phyloP scores from a whole-genome alignment of 2,113 vertebrate genomes.

The Pseudorectes ferrugineus region DNA sequence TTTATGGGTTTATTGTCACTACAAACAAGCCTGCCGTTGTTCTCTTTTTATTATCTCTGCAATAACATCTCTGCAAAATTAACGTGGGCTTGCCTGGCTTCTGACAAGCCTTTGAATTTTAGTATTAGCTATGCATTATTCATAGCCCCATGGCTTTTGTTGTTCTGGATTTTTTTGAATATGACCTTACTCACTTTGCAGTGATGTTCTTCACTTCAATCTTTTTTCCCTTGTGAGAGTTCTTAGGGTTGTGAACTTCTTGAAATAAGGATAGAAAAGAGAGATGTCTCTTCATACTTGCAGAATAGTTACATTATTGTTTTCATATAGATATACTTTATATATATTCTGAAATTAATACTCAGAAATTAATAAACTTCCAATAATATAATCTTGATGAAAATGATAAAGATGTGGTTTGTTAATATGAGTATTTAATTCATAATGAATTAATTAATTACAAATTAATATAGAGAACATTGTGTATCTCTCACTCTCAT shows the following conservation, averaged over 20 bases:
- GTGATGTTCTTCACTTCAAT: neutral
- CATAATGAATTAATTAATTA: rapidly evolving
- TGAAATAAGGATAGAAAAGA: neutral
- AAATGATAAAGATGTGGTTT: neutral
- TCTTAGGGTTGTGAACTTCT: neutral
- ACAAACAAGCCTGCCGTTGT: neutral
- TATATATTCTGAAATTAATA: neutral
- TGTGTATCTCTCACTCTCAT: neutral
- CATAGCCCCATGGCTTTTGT: neutral
- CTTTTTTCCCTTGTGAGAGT: neutral
- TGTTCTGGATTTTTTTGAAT: neutral
- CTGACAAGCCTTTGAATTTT: constrained; percentile 1
- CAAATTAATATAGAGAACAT: neutral
- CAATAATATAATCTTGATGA: no score
- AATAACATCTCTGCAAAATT: neutral
- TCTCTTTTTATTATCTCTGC: neutral
- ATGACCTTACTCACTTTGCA: neutral
- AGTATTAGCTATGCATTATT: neutral
- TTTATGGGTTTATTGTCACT: neutral
- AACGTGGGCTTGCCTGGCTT: neutral
- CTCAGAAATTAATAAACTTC: rapidly evolving
- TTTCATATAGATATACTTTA: neutral
- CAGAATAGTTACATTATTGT: neutral
- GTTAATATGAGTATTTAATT: neutral
- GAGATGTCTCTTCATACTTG: neutral